A percentile compares a stretch with the other conserved stretches of the same genome.
Conservation (phyloP, 2,888 invertebrate genomes). For the Drosophila affinis region DNA sequence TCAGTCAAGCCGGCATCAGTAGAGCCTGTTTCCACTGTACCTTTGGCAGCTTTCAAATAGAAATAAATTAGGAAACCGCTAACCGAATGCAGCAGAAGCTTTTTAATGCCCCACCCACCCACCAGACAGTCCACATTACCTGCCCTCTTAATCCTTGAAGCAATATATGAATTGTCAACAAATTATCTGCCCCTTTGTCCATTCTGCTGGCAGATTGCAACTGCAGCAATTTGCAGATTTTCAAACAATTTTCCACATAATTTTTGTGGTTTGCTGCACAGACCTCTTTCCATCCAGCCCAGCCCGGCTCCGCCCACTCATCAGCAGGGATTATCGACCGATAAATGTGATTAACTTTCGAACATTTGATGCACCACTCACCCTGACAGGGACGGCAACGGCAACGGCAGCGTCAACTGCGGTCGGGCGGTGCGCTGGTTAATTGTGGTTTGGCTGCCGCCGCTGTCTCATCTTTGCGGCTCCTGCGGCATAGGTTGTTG, state of each 20-base stretch:
- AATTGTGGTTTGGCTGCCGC: slow-evolving; percentile 31
- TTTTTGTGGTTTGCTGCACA: slow-evolving; percentile 65
- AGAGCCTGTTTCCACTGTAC: slow-evolving; percentile 14
- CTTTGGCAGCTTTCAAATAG: slow-evolving; percentile 19
- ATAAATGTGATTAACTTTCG: slow-evolving; percentile 67
- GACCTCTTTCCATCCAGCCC: neutral
- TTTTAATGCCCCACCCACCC: slow-evolving; percentile 36
- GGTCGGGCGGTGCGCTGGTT: slow-evolving; percentile 56
- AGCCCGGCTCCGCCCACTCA: slow-evolving; percentile 28
- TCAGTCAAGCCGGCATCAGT: too few relatives aligned
- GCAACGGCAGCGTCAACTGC: slow-evolving; percentile 25
- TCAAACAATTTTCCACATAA: slow-evolving; percentile 70
- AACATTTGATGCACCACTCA: slow-evolving; percentile 10
- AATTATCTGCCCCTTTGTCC: slow-evolving; percentile 39
- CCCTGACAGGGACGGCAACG: neutral
- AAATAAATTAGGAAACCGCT: slow-evolving; percentile 59
- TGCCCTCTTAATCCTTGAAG: slow-evolving; percentile 21
- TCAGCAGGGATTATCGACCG: slow-evolving; percentile 28
- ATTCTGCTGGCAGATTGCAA: slow-evolving; percentile 59
- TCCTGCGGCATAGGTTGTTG: slow-evolving; percentile 9
- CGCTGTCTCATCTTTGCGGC: slow-evolving; percentile 15
- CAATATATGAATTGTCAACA: slow-evolving; percentile 58
- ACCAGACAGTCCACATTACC: neutral
- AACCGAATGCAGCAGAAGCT: slow-evolving; percentile 73
- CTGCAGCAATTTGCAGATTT: slow-evolving; percentile 65